phyloP scores from a whole-genome alignment of 2,888 invertebrate genomes.

The Cerastis rubricosa region DNA sequence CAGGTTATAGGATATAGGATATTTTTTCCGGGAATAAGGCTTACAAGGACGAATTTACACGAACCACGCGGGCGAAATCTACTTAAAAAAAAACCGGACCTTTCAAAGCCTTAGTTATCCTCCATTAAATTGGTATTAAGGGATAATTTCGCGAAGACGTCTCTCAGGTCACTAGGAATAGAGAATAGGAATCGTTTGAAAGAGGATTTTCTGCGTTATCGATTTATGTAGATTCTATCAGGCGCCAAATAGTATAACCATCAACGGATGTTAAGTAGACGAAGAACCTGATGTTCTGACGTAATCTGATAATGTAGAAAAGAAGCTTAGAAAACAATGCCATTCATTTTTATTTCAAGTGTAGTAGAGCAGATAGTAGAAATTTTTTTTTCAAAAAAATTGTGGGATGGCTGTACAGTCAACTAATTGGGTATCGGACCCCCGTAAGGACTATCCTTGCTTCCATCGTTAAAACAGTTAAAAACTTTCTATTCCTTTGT shows the following conservation, averaged over 20 bases:
- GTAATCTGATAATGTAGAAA: background rate
- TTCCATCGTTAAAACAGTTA: too few relatives aligned
- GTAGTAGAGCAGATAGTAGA: background rate
- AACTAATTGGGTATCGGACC: too few relatives aligned
- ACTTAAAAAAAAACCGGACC: background rate
- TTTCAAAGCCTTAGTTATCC: background rate
- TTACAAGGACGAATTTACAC: background rate
- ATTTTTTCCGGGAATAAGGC: background rate
- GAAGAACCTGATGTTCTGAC: background rate
- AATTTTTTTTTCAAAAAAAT: background rate
- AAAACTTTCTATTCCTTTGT: too few relatives aligned
- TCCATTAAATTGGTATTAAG: background rate
- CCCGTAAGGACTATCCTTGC: too few relatives aligned
- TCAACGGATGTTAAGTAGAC: background rate
- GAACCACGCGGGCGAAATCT: background rate
- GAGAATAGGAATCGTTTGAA: background rate
- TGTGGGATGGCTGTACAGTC: background rate
- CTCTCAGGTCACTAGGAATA: too few relatives aligned
- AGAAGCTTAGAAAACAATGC: background rate
- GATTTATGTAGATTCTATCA: constrained; percentile 14
- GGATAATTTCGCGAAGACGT: background rate
- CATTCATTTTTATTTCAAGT: background rate
- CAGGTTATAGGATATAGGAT: background rate
- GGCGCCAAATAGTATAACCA: background rate
- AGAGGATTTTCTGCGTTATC: background rate